phyloP scores from a whole-genome alignment of 2,888 invertebrate genomes.

The Ceriagrion tenellum region DNA sequence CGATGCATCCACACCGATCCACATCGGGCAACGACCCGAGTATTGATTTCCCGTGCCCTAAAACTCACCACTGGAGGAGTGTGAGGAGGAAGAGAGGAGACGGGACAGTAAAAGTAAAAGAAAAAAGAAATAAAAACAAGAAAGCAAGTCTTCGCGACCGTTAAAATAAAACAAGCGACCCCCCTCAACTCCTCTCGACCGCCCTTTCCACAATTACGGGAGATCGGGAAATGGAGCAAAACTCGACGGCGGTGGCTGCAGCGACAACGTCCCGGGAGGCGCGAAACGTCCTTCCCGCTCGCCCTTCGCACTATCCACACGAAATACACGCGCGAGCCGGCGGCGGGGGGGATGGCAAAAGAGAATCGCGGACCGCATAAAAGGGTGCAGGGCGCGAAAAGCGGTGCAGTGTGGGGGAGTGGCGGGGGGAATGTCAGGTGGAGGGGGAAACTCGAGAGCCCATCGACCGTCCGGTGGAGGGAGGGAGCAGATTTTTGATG shows the following conservation, averaged over 20 bases:
- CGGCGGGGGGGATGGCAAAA: background rate
- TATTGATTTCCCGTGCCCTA: background rate
- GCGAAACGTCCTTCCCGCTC: background rate
- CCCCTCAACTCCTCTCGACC: too few species aligned
- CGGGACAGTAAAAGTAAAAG: too few species aligned
- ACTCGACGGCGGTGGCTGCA: too few species aligned
- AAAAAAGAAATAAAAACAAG: too few species aligned
- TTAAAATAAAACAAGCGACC: too few species aligned
- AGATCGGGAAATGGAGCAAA: too few species aligned
- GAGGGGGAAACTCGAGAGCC: background rate
- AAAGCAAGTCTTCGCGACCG: too few species aligned
- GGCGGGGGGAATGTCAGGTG: background rate
- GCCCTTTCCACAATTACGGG: too few species aligned
- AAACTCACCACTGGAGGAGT: background rate
- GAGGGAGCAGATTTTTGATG: background rate
- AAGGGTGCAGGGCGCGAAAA: background rate
- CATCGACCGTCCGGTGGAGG: background rate
- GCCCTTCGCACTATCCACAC: background rate
- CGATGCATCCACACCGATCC: too few species aligned
- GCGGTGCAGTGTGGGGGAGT: background rate
- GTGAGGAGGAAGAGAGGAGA: background rate
- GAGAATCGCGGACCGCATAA: background rate
- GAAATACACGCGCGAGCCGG: background rate
- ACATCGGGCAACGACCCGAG: background rate
- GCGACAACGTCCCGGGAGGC: background rate